Percentiles rank a stretch among this genome's conserved stretches.
Conservation (phyloP, 2,797 vertebrate species). For the Sciurus vulgaris region DNA sequence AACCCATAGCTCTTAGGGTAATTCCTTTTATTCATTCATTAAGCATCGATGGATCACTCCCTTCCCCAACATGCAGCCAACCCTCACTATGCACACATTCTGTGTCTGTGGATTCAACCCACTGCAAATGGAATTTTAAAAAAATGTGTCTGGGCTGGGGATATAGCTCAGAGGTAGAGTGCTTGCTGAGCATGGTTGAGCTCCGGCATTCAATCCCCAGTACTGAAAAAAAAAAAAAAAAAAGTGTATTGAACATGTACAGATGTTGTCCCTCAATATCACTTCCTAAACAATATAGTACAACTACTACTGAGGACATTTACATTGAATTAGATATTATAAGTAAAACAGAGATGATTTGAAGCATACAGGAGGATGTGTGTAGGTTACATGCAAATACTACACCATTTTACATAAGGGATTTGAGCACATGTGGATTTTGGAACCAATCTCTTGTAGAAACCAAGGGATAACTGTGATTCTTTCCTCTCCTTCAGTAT, state of each 20-base stretch:
- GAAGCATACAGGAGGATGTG: neutral
- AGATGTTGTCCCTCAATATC: neutral
- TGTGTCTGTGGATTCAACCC: neutral
- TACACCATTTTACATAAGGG: neutral
- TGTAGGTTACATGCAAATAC: neutral
- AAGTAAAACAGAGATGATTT: neutral
- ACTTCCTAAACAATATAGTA: neutral
- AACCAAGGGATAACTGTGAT: neutral
- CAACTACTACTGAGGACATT: neutral
- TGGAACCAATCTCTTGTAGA: neutral
- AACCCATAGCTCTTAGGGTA: neutral
- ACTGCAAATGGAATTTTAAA: neutral
- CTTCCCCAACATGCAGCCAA: neutral
- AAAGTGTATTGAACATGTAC: neutral
- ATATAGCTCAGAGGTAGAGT: too few relatives aligned
- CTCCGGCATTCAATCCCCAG: too few relatives aligned
- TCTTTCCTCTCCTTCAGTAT: neutral
- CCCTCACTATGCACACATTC: neutral
- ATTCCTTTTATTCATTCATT: slow-evolving; percentile 42
- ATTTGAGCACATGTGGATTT: too few relatives aligned
- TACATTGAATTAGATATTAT: neutral
- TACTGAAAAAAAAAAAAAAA: too few relatives aligned
- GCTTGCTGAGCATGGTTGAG: too few relatives aligned
- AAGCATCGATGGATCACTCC: neutral
- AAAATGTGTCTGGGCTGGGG: neutral